Conservation (phyloP, 2,888 invertebrate species). For the Tachina fera region DNA sequence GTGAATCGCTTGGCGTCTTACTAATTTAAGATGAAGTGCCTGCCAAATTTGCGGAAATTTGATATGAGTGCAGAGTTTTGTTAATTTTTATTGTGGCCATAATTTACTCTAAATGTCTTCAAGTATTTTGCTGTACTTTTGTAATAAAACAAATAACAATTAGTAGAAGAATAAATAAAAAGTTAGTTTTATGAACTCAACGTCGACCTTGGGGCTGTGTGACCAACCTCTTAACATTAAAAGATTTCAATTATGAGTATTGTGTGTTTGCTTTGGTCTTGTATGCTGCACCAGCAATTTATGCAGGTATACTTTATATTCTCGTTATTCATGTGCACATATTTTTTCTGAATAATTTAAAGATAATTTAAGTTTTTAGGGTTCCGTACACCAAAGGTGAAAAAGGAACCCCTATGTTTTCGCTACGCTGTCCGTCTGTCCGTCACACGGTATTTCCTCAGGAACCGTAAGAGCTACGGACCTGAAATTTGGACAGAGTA, state of each 20-base stretch:
- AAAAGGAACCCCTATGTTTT: no score
- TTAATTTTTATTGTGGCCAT: neutral
- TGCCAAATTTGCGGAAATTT: slow-evolving; percentile 21
- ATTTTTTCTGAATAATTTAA: neutral
- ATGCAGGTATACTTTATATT: slow-evolving; percentile 1
- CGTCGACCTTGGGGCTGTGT: slow-evolving; percentile 21
- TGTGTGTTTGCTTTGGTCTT: slow-evolving; percentile 28
- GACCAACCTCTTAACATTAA: slow-evolving; percentile 2
- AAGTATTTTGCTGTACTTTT: slow-evolving; percentile 3
- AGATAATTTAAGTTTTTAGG: neutral
- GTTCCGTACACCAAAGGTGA: no score
- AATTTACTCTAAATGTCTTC: slow-evolving; percentile 3
- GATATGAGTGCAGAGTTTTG: neutral
- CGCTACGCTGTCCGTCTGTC: no score
- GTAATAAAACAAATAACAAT: slow-evolving; percentile 46
- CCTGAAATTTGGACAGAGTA: no score
- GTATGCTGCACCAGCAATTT: neutral
- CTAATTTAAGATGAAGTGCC: slow-evolving; percentile 29
- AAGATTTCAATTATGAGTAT: slow-evolving; percentile 40
- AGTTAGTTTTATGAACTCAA: neutral
- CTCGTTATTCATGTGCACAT: neutral
- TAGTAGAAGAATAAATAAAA: slow-evolving; percentile 33
- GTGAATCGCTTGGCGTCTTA: slow-evolving; percentile 32
- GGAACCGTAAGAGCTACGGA: no score
- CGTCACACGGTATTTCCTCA: no score